phyloP scores from a whole-genome alignment of 2,113 vertebrate species.

The Galemys pyrenaicus region DNA sequence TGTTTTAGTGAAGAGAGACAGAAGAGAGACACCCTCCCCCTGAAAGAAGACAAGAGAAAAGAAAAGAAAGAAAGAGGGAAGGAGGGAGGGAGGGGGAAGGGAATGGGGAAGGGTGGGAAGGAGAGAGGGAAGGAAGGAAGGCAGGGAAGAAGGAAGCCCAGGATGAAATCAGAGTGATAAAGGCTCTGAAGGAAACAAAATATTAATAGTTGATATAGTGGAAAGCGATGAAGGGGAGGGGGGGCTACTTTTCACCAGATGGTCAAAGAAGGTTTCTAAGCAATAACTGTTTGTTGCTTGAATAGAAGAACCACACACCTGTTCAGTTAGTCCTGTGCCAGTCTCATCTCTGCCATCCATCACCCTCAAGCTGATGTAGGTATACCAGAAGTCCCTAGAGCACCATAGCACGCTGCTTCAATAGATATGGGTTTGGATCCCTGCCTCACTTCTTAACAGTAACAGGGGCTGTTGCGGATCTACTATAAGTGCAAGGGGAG shows the following conservation, averaged over 20 bases:
- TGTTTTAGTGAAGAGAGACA: neutral
- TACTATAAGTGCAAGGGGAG: no score
- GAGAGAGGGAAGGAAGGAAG: no score
- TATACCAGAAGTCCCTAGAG: neutral
- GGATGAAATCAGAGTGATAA: neutral
- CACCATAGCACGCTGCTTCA: neutral
- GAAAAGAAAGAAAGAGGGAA: neutral
- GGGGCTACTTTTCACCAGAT: neutral
- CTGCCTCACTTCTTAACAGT: neutral
- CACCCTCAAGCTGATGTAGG: neutral
- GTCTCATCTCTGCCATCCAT: neutral
- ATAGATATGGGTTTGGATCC: rapidly evolving
- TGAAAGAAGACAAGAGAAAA: neutral
- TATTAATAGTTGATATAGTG: neutral
- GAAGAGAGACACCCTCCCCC: no score
- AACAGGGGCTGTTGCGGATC: neutral
- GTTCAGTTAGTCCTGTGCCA: neutral
- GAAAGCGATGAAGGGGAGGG: rapidly evolving
- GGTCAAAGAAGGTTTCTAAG: neutral
- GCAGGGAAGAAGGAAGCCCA: no score
- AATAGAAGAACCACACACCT: neutral
- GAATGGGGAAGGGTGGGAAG: no score
- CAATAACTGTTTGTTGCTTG: neutral
- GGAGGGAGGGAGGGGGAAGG: no score
- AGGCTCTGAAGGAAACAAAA: neutral